Evolutionary conservation across 2,113 vertebrate species (phyloP), one percentile per base, ranked within the genome.

Genomic region (Scomber japonicus): DNA sequence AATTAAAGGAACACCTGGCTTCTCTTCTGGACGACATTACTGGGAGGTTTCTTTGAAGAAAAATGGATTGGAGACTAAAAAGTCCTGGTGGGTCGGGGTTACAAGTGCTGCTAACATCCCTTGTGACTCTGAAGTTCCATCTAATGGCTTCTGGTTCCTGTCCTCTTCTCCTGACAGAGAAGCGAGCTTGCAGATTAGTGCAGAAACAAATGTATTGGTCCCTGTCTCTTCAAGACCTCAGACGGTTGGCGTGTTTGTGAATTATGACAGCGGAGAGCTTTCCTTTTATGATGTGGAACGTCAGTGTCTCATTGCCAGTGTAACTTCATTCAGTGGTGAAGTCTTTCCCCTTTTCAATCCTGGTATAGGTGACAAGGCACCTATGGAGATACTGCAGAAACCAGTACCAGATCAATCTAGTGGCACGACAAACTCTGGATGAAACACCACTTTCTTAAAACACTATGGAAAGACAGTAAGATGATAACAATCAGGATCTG

Each of bases 291-390:
- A 88, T 21, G 88, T 87, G 1, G 71, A 80, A 0, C 0, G 76
- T 0, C 0, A 63, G 1, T 15, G 21, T 46, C 56, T 71, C 19
- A 88, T 95, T n/a, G 71, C 78, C 3, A 87, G 72, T 24, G 60
- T 94, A 0, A n/a, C 8, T 3, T 15, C 0, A 1, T 93, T 94
- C 60, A 31, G 1, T 0, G 62, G 19, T 1, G 4, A 76, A 0
- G 56, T 94, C 4, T 90, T 86, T 74, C 93, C 94, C 15, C 46
- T 94, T 11, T 94, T 94, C 69, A 93, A 94, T 67, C 92, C 94
- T 55, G 89, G 92, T 0, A 73, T 15, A 71, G 31, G 54, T 9
- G 93, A 95, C 17, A 0, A 0, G 0, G 0, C 0, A 35, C 0
- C 3, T 2, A 71, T 94, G 71, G 1, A 0, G 40, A 46, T 94